phyloP scores from a whole-genome alignment of 2,888 invertebrate genomes.

The Phyto melanocephala region DNA sequence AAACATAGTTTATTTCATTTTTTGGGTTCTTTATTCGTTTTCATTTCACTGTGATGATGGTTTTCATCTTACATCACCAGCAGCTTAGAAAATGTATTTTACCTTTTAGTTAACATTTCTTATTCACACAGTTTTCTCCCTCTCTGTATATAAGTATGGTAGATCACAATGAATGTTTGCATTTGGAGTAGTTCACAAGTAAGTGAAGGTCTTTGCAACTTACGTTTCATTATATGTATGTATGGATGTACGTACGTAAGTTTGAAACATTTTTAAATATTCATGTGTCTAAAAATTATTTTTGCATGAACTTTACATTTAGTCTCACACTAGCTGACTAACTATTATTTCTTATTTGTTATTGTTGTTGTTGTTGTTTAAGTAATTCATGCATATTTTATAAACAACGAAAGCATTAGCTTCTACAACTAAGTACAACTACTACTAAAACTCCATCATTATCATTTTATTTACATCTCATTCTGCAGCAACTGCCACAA shows the following conservation, averaged over 20 bases:
- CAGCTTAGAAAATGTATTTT: not conserved
- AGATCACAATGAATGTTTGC: not conserved
- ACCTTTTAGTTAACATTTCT: not conserved
- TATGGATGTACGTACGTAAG: no score
- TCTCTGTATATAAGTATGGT: not conserved
- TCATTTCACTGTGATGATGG: not conserved
- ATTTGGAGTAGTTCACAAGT: slow-evolving; percentile 8
- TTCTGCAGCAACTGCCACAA: not conserved
- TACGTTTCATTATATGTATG: not conserved
- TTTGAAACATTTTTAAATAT: slow-evolving; percentile 48
- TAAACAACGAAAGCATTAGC: not conserved
- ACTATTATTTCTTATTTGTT: not conserved
- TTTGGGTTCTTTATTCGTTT: not conserved
- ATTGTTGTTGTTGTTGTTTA: not conserved
- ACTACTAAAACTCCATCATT: slow-evolving; percentile 16
- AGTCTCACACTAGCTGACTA: slow-evolving; percentile 1
- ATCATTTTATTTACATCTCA: not conserved
- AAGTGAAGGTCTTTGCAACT: slow-evolving; percentile 38
- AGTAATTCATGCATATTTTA: slow-evolving; percentile 26
- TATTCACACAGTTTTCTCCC: not conserved
- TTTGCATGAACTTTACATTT: slow-evolving; percentile 35
- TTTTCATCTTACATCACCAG: slow-evolving; percentile 21
- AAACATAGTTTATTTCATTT: slow-evolving; percentile 1
- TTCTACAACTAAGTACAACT: not conserved
- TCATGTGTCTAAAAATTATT: slow-evolving; percentile 50